These are phyloP conservation scores for Platanista minor DNA, from an alignment of 2,113 vertebrate genomes.

Conservation along the genomic window DNA sequence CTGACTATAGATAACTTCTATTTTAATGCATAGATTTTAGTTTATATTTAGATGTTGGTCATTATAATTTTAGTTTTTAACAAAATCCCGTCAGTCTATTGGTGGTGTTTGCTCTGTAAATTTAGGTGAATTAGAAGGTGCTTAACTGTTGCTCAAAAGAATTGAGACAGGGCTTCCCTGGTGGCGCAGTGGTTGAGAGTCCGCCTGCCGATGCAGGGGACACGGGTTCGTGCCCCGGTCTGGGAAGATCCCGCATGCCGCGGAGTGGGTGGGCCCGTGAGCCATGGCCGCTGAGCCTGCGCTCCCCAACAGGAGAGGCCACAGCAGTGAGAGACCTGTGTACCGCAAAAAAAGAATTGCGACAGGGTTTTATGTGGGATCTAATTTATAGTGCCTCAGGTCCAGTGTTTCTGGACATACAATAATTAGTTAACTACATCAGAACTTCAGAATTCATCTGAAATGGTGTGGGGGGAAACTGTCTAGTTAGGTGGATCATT, in stretches of 20 bases:
- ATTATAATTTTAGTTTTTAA: conserved; percentile 1
- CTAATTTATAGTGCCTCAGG: neutral
- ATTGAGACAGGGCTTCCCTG: neutral
- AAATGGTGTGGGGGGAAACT: neutral
- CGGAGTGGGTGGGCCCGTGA: no score
- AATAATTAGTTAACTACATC: neutral
- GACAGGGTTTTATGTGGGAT: neutral
- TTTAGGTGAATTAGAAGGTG: conserved; percentile 4
- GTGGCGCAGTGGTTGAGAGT: no score
- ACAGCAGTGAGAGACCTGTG: no score
- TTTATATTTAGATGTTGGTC: neutral
- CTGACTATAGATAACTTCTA: neutral
- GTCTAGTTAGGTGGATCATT: neutral
- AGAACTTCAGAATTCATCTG: neutral
- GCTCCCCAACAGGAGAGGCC: no score
- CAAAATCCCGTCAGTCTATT: neutral
- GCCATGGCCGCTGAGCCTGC: no score
- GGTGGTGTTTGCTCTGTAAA: neutral
- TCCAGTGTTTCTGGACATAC: neutral
- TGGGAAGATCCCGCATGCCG: no score
- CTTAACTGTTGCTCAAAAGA: neutral
- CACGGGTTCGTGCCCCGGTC: no score
- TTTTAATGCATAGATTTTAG: conserved; percentile 1
- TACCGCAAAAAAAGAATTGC: neutral
- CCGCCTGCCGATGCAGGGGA: no score